Percentiles rank a stretch among this genome's conserved stretches.
Evolutionary conservation across 1,140 invertebrate genomes (phyloP).

Genomic region (Lasioglossum albipes): DNA sequence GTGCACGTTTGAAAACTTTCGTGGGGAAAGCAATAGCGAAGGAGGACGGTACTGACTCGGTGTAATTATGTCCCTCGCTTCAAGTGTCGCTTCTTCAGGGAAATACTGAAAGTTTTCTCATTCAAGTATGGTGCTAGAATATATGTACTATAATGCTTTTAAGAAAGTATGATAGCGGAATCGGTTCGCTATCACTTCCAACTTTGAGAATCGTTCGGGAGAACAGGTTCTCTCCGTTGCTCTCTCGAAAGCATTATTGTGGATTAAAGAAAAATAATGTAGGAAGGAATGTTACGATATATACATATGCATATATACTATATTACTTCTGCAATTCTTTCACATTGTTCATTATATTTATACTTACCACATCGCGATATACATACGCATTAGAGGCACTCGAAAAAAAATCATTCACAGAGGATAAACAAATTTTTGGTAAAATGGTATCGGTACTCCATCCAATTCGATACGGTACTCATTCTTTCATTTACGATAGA

Average conservation of each 20-base stretch:
- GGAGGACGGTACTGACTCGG: background rate
- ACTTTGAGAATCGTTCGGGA: background rate
- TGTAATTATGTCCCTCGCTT: background rate
- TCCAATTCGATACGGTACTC: background rate
- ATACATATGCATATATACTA: background rate
- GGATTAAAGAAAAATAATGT: background rate
- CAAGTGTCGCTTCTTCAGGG: background rate
- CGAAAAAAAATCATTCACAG: background rate
- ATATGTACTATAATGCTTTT: conserved; percentile 3
- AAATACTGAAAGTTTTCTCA: background rate
- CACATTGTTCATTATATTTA: background rate
- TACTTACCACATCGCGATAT: background rate
- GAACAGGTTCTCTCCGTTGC: background rate
- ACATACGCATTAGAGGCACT: background rate
- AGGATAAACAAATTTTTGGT: background rate
- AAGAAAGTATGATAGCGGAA: background rate
- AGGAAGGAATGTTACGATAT: conserved; percentile 8
- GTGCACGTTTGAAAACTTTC: background rate
- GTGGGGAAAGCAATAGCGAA: conserved; percentile 5
- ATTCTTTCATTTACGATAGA: background rate
- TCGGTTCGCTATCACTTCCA: background rate
- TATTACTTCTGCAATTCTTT: conserved; percentile 11
- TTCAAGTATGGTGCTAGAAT: conserved; percentile 28
- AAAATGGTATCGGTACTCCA: background rate
- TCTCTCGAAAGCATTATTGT: background rate